Percentiles rank a stretch among this genome's conserved stretches.
Conservation (phyloP, 2,797 vertebrate genomes). For the Dryobates pubescens region DNA sequence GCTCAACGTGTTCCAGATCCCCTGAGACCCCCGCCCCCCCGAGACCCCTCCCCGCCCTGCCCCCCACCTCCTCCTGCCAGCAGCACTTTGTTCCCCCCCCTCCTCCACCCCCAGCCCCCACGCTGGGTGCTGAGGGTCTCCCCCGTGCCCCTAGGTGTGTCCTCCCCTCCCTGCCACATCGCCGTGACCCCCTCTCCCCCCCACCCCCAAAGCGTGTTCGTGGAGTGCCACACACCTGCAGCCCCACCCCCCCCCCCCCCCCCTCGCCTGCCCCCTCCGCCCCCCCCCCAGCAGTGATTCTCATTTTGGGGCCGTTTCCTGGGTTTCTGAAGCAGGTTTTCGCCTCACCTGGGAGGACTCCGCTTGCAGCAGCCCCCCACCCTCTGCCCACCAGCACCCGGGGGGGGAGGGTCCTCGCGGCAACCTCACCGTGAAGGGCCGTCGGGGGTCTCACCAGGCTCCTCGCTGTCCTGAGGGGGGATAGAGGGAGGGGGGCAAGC, state of each 20-base stretch:
- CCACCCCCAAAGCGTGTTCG: background rate
- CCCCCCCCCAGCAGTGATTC: background rate
- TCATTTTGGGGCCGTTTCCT: background rate
- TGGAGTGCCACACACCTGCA: background rate
- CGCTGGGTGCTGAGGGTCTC: background rate
- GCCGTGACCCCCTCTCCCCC: background rate
- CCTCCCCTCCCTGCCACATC: background rate
- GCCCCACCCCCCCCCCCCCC: background rate
- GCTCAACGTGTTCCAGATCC: constrained; percentile 95
- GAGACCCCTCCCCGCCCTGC: rapidly evolving
- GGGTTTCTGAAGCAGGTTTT: background rate
- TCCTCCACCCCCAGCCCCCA: background rate
- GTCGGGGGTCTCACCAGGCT: background rate
- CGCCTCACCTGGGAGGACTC: background rate
- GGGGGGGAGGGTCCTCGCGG: background rate
- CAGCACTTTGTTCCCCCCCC: constrained; percentile 4
- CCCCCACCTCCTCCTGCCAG: background rate
- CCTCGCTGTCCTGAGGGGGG: background rate
- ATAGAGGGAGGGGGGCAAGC: background rate
- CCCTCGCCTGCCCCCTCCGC: background rate
- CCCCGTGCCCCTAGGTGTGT: background rate
- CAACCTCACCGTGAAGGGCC: background rate
- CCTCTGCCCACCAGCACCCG: rapidly evolving
- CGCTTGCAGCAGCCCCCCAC: rapidly evolving
- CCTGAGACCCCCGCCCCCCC: constrained; percentile 58